Percentiles rank a stretch among this genome's conserved stretches.
Evolutionary conservation across 2,113 vertebrate genomes (phyloP).

Genomic region (Leucosticte australis): DNA sequence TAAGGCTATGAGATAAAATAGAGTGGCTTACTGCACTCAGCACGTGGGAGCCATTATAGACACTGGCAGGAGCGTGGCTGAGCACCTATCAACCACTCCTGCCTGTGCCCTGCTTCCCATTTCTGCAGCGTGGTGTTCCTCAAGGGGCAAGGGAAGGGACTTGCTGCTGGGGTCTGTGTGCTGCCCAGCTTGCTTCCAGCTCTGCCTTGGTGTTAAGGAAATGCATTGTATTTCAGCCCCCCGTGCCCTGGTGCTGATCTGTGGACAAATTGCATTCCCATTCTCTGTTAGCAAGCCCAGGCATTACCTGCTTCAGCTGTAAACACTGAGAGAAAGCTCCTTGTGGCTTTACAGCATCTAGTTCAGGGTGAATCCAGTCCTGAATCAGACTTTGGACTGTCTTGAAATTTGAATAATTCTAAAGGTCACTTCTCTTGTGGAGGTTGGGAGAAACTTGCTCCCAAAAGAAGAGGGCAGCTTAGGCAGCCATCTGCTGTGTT

Average conservation of each 20-base stretch:
- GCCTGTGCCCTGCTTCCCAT: background rate
- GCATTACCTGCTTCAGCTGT: background rate
- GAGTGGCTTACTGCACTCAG: background rate
- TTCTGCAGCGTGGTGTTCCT: background rate
- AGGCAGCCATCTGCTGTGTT: background rate
- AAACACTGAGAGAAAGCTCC: background rate
- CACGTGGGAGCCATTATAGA: background rate
- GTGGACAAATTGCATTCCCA: background rate
- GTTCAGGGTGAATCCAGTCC: background rate
- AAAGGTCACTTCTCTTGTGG: background rate
- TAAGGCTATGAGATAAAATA: background rate
- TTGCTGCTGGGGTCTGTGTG: background rate
- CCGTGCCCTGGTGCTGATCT: background rate
- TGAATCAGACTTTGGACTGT: background rate
- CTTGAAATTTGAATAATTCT: background rate
- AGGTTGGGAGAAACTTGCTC: background rate
- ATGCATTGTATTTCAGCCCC: background rate
- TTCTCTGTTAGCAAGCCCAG: background rate
- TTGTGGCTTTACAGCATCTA: background rate
- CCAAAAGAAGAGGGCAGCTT: background rate
- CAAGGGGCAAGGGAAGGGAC: background rate
- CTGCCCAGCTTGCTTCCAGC: background rate
- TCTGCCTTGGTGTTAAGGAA: accelerated
- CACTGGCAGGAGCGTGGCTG: accelerated
- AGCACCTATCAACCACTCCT: background rate